phyloP scores from a whole-genome alignment of 2,113 vertebrate species.

The Xenopus borealis region DNA sequence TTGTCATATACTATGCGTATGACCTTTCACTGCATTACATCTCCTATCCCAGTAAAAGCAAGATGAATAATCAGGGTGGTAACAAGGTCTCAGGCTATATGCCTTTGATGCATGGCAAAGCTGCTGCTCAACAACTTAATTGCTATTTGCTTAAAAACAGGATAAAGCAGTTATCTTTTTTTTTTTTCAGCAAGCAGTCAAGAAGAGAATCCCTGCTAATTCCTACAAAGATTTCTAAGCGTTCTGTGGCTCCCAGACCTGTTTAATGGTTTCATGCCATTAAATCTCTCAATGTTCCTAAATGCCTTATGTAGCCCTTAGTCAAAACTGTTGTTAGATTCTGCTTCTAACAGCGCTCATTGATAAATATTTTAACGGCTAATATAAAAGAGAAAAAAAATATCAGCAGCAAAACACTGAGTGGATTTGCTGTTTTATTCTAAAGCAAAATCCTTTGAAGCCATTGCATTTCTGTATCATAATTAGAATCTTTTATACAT shows the following conservation, averaged over 20 bases:
- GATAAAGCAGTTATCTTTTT: neutral
- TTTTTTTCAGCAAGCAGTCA: neutral
- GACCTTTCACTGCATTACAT: constrained; percentile 5
- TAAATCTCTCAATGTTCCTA: constrained; percentile 22
- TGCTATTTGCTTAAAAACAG: constrained; percentile 20
- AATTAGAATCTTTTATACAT: too few species aligned
- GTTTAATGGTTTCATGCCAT: constrained; percentile 5
- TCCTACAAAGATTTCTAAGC: constrained; percentile 11
- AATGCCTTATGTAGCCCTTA: constrained; percentile 19
- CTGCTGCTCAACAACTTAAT: neutral
- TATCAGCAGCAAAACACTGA: neutral
- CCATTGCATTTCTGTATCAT: too few species aligned
- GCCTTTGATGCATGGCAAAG: neutral
- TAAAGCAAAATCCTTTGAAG: neutral
- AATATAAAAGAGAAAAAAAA: constrained; percentile 28
- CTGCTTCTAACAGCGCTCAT: constrained; percentile 20
- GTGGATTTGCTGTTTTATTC: neutral
- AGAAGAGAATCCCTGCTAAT: neutral
- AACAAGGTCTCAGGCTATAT: neutral
- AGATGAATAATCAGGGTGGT: constrained; percentile 15
- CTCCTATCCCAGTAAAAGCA: neutral
- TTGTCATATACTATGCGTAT: constrained; percentile 10
- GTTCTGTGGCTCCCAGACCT: constrained; percentile 18
- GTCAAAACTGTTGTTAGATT: constrained; percentile 1
- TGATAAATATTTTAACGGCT: constrained; percentile 21